Evolutionary conservation across 2,888 invertebrate genomes (phyloP).

Genomic region (Plebejus melissa): DNA sequence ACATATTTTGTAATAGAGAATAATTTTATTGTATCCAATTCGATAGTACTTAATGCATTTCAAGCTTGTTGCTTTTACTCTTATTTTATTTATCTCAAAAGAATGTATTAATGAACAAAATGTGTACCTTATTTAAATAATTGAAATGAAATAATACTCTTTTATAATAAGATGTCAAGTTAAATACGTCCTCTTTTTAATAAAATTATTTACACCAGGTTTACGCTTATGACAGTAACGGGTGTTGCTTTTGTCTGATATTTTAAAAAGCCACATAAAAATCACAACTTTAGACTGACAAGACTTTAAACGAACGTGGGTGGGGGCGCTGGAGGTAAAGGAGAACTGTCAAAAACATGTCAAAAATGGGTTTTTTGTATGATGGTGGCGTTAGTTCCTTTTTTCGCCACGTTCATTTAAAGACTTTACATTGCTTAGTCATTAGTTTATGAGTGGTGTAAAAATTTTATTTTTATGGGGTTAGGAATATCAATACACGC

Average conservation of each 20-base stretch:
- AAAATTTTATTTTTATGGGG: neutral
- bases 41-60: conserved; percentile 13
- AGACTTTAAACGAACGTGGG: no score
- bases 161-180: neutral
- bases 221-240: no score
- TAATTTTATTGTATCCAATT: neutral
- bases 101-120: neutral
- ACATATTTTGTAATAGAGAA: neutral
- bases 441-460: neutral
- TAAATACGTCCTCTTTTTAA: neutral
- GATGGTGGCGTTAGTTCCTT: no score
- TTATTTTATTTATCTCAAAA: neutral
- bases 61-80: neutral
- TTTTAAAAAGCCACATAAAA: no score
- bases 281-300: no score
- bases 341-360: no score
- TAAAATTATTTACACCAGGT: no score
- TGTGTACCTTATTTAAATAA: neutral
- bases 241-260: no score
- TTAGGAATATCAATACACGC: neutral
- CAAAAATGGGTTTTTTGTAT: no score
- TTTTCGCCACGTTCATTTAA: no score
- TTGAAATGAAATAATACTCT: neutral
- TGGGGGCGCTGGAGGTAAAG: no score
- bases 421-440: neutral